phyloP scores from a whole-genome alignment of 2,888 invertebrate genomes.

The Zelleria hepariella region DNA sequence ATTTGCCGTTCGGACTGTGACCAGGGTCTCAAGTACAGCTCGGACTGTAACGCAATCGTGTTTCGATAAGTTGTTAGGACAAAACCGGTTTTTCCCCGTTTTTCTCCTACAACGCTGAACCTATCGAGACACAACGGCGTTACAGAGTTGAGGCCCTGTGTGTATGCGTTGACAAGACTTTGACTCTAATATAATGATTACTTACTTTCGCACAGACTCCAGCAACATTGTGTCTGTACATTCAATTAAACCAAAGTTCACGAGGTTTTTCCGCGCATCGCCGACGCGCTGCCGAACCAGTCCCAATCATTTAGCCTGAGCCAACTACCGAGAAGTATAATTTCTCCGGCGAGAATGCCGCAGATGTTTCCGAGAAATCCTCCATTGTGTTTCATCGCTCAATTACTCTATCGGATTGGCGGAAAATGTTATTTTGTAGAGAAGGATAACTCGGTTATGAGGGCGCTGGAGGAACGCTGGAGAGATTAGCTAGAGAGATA shows the following conservation, averaged over 20 bases:
- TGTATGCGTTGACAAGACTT: neutral
- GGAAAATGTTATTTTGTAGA: neutral
- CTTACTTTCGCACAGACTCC: neutral
- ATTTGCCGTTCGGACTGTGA: no score
- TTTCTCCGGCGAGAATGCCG: neutral
- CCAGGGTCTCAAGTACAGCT: no score
- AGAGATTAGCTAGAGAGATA: no score
- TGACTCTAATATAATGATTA: neutral
- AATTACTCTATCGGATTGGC: conserved; percentile 8
- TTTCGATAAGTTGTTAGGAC: no score
- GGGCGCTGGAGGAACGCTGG: no score
- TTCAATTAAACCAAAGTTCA: neutral
- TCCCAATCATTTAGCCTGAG: neutral
- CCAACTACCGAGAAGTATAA: neutral
- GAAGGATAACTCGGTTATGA: neutral
- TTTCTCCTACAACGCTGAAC: no score
- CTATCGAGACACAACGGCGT: no score
- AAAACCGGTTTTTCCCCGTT: no score
- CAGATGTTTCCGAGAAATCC: conserved; percentile 4
- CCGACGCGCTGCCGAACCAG: neutral
- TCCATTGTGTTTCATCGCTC: conserved; percentile 8
- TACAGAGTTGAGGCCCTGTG: neutral
- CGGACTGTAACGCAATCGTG: no score
- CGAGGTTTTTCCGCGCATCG: neutral
- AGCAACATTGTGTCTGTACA: neutral